Evolutionary conservation across 2,113 vertebrate genomes (phyloP).

Genomic region (Bombycilla garrulus): DNA sequence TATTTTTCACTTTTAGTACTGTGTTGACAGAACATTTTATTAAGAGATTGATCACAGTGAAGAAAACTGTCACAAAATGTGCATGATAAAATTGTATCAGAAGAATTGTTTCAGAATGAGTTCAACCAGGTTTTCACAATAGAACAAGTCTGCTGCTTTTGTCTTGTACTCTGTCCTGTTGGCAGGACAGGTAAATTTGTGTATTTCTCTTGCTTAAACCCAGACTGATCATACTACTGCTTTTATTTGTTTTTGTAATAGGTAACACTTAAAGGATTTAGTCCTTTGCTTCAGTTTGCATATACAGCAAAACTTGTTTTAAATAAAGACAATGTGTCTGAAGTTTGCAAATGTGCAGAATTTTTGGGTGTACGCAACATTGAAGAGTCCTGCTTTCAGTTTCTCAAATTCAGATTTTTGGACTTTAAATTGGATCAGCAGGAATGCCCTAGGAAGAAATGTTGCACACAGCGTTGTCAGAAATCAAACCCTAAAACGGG

Average conservation of each 20-base stretch:
- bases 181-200: neutral
- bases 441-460: conserved; percentile 71
- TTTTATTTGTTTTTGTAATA: conserved; percentile 27
- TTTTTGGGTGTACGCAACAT: conserved; percentile 88
- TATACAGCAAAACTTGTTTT: conserved; percentile 93
- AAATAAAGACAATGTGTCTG: conserved; percentile 91
- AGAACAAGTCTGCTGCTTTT: neutral
- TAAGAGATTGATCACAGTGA: neutral
- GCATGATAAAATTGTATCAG: neutral
- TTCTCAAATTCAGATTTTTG: conserved; percentile 88
- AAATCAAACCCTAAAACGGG: conserved; percentile 54
- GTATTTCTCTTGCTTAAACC: neutral
- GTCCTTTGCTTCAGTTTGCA: conserved; percentile 92
- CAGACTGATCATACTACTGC: neutral
- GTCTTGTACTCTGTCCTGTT: neutral
- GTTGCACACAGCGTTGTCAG: conserved; percentile 75
- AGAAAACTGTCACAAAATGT: neutral
- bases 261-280: conserved; percentile 93
- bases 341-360: conserved; percentile 86
- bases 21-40: neutral
- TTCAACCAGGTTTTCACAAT: neutral
- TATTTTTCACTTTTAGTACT: neutral
- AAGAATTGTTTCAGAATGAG: neutral
- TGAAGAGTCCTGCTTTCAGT: conserved; percentile 92
- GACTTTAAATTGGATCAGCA: conserved; percentile 67